Evolutionary conservation across 2,888 invertebrate species (phyloP).

Genomic region (Lepeophtheirus nordmannii): DNA sequence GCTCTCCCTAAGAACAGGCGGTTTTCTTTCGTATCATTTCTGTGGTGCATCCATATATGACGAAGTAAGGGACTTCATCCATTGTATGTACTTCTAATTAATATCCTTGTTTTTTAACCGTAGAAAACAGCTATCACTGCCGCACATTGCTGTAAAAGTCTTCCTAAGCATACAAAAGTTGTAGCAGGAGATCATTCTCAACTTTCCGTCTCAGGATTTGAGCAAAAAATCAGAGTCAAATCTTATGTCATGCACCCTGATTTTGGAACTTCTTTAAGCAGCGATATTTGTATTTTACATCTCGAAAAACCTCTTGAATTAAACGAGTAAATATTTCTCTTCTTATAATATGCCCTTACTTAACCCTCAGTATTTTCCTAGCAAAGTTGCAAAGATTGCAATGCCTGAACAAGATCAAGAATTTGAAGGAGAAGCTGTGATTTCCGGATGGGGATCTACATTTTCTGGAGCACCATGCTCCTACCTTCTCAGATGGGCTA

Average conservation of each 20-base stretch:
- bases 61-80: no score
- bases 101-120: no score
- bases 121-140: neutral
- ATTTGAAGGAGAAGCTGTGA: constrained; percentile 11
- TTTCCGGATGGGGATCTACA: constrained; percentile 26
- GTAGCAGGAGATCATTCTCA: constrained; percentile 4
- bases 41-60: no score
- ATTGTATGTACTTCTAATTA: no score
- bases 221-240: neutral
- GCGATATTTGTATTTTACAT: constrained; percentile 62
- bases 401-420: constrained; percentile 25
- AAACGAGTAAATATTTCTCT: constrained; percentile 22
- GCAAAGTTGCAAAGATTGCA: constrained; percentile 17
- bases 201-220: neutral
- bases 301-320: constrained; percentile 35
- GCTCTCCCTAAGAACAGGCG: no score
- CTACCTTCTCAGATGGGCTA: no score
- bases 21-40: no score
- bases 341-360: no score
- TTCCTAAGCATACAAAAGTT: neutral
- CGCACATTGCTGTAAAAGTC: constrained; percentile 11
- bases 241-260: no score
- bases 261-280: constrained; percentile 34
- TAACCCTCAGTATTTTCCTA: neutral
- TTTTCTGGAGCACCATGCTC: no score